phyloP scores from a whole-genome alignment of 2,888 invertebrate species.

The Drosophila limbata region DNA sequence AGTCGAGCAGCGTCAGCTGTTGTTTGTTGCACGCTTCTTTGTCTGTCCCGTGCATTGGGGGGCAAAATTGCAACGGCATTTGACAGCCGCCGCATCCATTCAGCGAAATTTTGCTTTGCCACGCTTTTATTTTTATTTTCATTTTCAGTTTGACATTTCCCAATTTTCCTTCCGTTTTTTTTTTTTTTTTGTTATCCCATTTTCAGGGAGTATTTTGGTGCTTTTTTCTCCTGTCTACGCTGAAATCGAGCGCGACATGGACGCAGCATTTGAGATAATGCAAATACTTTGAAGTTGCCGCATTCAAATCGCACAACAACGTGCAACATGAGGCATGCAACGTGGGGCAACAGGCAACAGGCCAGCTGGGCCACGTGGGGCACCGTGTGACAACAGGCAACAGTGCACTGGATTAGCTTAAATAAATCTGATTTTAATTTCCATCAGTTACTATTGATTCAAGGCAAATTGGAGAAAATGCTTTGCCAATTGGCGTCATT shows the following conservation, averaged over 20 bases:
- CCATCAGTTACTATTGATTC: too few relatives aligned
- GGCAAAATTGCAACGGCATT: conserved; percentile 72
- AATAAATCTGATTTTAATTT: neutral
- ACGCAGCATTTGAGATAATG: conserved; percentile 41
- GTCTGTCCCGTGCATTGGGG: conserved; percentile 40
- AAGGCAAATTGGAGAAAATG: too few relatives aligned
- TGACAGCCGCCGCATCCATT: conserved; percentile 75
- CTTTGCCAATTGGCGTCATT: too few relatives aligned
- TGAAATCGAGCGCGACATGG: conserved; percentile 9
- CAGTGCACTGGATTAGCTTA: neutral
- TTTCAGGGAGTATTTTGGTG: conserved; percentile 1
- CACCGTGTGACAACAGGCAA: too few relatives aligned
- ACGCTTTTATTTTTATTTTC: conserved; percentile 18
- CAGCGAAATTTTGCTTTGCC: conserved; percentile 63
- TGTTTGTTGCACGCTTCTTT: conserved; percentile 7
- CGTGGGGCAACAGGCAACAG: neutral
- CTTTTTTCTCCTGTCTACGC: neutral
- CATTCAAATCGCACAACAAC: neutral
- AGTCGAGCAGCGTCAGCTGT: neutral
- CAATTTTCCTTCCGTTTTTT: conserved; percentile 1
- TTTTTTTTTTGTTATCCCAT: neutral
- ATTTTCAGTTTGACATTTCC: conserved; percentile 18
- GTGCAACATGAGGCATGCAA: neutral
- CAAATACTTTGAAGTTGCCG: conserved; percentile 43
- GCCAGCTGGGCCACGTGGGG: neutral